These are phyloP conservation scores for Orchesellides sinensis DNA, from an alignment of 2,888 invertebrate species.

Conservation along the genomic window DNA sequence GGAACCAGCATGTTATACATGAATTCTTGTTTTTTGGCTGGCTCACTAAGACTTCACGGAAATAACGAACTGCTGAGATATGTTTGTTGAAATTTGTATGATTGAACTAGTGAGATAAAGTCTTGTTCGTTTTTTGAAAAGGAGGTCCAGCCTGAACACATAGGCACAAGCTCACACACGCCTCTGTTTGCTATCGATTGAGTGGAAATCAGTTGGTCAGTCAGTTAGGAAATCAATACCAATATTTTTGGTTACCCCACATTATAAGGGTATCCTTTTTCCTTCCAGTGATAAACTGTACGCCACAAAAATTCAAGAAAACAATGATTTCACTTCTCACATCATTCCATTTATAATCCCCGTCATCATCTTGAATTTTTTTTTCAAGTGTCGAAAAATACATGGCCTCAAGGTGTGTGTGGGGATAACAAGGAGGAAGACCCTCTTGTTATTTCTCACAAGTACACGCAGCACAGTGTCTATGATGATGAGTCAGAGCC, in stretches of 20 bases:
- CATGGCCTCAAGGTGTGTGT: conserved; percentile 30
- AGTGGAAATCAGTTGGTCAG: conserved; percentile 45
- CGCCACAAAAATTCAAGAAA: not conserved
- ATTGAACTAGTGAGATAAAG: not conserved
- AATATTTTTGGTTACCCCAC: not conserved
- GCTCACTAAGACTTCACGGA: not conserved
- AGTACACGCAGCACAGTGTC: not conserved
- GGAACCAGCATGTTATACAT: not conserved
- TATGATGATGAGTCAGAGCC: conserved; percentile 10
- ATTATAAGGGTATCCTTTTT: not conserved
- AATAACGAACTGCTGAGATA: not conserved
- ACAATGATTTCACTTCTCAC: conserved; percentile 9
- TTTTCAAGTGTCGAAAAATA: conserved; percentile 10
- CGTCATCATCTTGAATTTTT: not conserved
- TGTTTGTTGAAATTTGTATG: not conserved
- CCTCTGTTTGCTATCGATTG: conserved; percentile 25
- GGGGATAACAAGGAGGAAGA: conserved; percentile 8
- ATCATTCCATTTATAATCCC: not conserved
- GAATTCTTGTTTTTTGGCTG: conserved; percentile 10
- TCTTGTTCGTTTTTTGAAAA: conserved; percentile 1
- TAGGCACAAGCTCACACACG: too few relatives aligned
- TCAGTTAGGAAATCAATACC: conserved; percentile 35
- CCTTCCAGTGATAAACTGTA: not conserved
- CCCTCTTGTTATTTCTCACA: conserved; percentile 9
- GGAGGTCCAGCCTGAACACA: not conserved